A percentile compares a stretch with the other conserved stretches of the same genome.
Evolutionary conservation across 2,888 invertebrate genomes (phyloP).

Genomic region (Cryptocheilus praepositus): DNA sequence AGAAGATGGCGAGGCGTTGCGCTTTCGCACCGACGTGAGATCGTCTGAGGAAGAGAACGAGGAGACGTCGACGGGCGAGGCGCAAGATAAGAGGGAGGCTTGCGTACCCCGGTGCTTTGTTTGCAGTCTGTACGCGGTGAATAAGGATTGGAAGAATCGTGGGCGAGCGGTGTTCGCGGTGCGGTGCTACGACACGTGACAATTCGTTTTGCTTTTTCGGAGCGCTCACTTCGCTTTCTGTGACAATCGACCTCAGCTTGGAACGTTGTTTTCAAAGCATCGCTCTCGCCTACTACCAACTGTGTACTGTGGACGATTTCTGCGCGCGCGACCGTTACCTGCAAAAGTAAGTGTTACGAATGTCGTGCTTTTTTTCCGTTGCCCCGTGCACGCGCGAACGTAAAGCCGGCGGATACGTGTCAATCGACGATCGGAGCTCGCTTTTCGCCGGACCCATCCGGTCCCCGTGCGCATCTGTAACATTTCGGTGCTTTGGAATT

Average conservation of each 20-base stretch:
- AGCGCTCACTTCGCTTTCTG: background rate
- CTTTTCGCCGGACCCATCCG: too few relatives aligned
- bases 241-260: too few relatives aligned
- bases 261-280: background rate
- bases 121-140: background rate
- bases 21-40: too few relatives aligned
- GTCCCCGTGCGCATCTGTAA: too few relatives aligned
- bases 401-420: too few relatives aligned
- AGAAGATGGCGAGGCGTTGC: too few relatives aligned
- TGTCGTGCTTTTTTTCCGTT: background rate
- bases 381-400: background rate
- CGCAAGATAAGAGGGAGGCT: too few relatives aligned
- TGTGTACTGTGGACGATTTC: too few relatives aligned
- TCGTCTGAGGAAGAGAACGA: background rate
- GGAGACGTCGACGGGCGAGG: background rate
- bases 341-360: conserved; percentile 11
- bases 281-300: too few relatives aligned
- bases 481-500: too few relatives aligned
- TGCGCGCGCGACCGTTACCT: background rate
- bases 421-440: too few relatives aligned
- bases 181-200: background rate
- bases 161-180: background rate
- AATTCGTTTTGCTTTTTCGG: background rate
- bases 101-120: conserved; percentile 1
- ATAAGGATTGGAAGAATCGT: too few relatives aligned